Evolutionary conservation across 2,888 invertebrate species (phyloP).

Genomic region (Tenthredo amoena): DNA sequence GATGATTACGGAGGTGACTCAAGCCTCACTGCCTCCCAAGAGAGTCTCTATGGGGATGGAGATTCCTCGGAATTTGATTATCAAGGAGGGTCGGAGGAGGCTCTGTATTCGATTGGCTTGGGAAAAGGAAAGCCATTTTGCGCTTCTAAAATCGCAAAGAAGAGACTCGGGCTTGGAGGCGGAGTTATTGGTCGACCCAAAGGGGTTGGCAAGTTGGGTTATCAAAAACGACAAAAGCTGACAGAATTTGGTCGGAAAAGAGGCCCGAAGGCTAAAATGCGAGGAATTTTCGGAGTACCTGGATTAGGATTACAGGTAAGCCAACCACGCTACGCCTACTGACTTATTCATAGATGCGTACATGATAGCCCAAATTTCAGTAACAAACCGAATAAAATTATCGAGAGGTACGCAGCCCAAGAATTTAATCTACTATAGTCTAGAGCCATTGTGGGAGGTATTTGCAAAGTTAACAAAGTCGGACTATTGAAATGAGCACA

Average conservation of each 20-base stretch:
- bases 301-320: constrained; percentile 86
- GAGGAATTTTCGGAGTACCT: constrained; percentile 90
- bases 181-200: constrained; percentile 82
- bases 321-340: background rate
- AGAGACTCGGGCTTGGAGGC: constrained; percentile 84
- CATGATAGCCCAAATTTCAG: background rate
- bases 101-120: constrained; percentile 82
- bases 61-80: constrained; percentile 80
- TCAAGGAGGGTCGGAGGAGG: constrained; percentile 76
- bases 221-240: constrained; percentile 87
- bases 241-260: constrained; percentile 90
- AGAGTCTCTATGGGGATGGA: constrained; percentile 80
- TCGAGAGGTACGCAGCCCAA: no score
- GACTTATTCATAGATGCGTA: background rate
- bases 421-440: no score
- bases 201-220: constrained; percentile 86
- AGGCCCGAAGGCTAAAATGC: constrained; percentile 93
- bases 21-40: constrained; percentile 84
- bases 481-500: no score
- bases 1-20: constrained; percentile 83
- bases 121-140: constrained; percentile 91
- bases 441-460: no score
- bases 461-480: no score
- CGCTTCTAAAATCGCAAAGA: constrained; percentile 89
- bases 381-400: no score